These are phyloP conservation scores for Lasioglossum oenotherae DNA, from an alignment of 2,888 invertebrate species.

Conservation along the genomic window DNA sequence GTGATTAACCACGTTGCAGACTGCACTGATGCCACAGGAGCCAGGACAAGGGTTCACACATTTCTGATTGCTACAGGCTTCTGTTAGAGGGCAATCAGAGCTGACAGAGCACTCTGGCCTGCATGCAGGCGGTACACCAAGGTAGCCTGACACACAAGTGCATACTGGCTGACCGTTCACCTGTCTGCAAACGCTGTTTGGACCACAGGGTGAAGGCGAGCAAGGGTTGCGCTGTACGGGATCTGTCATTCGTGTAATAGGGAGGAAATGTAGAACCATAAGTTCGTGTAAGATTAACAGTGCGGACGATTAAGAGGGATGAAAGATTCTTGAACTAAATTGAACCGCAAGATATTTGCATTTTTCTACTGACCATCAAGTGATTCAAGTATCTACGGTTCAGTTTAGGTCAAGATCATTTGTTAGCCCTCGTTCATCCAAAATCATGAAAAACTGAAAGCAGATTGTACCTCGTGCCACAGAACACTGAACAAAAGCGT, in stretches of 20 bases:
- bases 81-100: constrained; percentile 91
- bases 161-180: constrained; percentile 88
- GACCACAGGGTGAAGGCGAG: constrained; percentile 91
- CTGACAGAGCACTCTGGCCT: constrained; percentile 94
- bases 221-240: constrained; percentile 86
- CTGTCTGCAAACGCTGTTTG: constrained; percentile 89
- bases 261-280: neutral
- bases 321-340: neutral
- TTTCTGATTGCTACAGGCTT: constrained; percentile 91
- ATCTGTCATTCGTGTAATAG: constrained; percentile 16
- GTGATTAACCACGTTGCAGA: constrained; percentile 92
- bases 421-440: neutral
- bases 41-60: constrained; percentile 93
- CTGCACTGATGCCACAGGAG: constrained; percentile 91
- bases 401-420: neutral
- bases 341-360: neutral
- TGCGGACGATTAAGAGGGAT: neutral
- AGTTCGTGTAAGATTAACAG: neutral
- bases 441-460: neutral
- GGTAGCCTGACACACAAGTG: constrained; percentile 90
- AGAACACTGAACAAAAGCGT: constrained; percentile 87
- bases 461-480: constrained; percentile 38
- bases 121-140: constrained; percentile 90
- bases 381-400: neutral
- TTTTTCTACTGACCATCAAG: neutral